Conservation (phyloP, 2,888 invertebrate genomes). For the Alsophila aescularia region DNA sequence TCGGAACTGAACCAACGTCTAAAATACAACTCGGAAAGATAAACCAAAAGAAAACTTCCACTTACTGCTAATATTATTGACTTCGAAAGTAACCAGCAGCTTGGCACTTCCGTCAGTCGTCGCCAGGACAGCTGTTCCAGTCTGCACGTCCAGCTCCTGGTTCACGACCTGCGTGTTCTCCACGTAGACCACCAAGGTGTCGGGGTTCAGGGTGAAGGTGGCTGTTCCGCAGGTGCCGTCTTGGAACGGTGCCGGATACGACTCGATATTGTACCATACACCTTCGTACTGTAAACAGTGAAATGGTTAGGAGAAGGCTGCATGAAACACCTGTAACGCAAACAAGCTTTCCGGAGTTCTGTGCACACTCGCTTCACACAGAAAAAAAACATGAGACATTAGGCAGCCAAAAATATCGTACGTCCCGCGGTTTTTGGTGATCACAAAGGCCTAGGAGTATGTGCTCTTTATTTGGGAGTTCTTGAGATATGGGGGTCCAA, state of each 20-base stretch:
- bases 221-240: conserved; percentile 65
- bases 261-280: conserved; percentile 66
- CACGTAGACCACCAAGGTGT: conserved; percentile 47
- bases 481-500: too few species aligned
- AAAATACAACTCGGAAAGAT: too few species aligned
- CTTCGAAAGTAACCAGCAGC: conserved; percentile 41
- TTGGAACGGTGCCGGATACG: conserved; percentile 69
- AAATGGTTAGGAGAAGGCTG: conserved; percentile 36
- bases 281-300: conserved; percentile 57
- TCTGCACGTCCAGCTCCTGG: conserved; percentile 55
- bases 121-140: conserved; percentile 55
- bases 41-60: too few species aligned
- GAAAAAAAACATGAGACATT: too few species aligned
- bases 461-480: too few species aligned
- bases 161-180: conserved; percentile 65
- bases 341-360: too few species aligned
- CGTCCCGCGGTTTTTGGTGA: too few species aligned
- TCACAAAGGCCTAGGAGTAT: too few species aligned
- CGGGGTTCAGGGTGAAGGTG: conserved; percentile 48
- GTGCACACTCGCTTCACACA: too few species aligned
- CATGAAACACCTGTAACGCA: too few species aligned
- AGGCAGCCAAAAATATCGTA: too few species aligned
- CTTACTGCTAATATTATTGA: conserved; percentile 27
- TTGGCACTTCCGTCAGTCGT: conserved; percentile 57
- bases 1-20: too few species aligned